These are phyloP conservation scores for Cryptocheilus praepositus DNA, from an alignment of 2,888 invertebrate species.

Conservation along the genomic window DNA sequence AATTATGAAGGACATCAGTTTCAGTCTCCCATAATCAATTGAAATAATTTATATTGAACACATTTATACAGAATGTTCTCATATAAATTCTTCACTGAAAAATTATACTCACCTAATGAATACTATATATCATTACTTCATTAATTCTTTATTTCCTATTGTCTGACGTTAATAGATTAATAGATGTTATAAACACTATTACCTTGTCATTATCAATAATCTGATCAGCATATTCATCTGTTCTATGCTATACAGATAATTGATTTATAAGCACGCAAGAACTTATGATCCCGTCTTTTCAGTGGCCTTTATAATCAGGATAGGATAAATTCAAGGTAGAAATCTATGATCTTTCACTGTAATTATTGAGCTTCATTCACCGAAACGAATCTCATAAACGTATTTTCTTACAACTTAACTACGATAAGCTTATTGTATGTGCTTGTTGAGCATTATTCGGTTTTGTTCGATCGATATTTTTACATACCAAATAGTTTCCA, in stretches of 20 bases:
- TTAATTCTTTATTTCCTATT: too few relatives aligned
- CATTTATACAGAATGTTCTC: too few relatives aligned
- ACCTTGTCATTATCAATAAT: too few relatives aligned
- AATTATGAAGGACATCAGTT: not conserved
- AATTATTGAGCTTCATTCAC: constrained; percentile 43
- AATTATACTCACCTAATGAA: too few relatives aligned
- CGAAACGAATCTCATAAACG: constrained; percentile 41
- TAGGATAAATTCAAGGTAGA: constrained; percentile 44
- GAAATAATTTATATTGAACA: too few relatives aligned
- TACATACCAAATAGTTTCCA: constrained; percentile 14
- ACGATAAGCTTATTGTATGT: constrained; percentile 48
- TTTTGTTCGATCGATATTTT: constrained; percentile 13
- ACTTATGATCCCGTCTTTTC: constrained; percentile 50
- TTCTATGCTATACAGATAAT: not conserved
- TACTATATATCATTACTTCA: too few relatives aligned
- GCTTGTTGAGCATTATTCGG: constrained; percentile 36
- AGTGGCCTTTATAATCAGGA: constrained; percentile 49
- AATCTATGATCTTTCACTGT: constrained; percentile 39
- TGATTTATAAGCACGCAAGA: constrained; percentile 33
- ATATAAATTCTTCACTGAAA: too few relatives aligned
- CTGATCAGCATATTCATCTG: too few relatives aligned
- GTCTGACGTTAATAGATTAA: too few relatives aligned
- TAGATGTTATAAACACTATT: too few relatives aligned
- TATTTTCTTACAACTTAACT: constrained; percentile 51
- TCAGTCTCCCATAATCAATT: too few relatives aligned